These are phyloP conservation scores for Vandiemenella viatica DNA, from an alignment of 2,888 invertebrate genomes.

Conservation along the genomic window DNA sequence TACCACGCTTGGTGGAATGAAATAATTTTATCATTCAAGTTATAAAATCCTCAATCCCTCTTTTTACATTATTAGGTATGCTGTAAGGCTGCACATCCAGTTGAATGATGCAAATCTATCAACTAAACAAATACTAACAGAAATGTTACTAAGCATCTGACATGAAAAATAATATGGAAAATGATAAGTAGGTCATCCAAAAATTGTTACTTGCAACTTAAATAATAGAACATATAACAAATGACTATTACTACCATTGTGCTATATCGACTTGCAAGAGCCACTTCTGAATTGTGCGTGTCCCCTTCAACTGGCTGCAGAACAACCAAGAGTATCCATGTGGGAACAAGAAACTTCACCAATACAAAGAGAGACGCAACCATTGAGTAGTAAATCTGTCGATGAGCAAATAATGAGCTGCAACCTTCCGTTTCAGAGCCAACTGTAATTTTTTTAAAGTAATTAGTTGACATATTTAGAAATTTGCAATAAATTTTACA, in stretches of 20 bases:
- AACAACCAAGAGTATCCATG: constrained; percentile 24
- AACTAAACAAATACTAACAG: no score
- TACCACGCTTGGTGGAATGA: no score
- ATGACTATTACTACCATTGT: constrained; percentile 19
- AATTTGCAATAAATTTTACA: neutral
- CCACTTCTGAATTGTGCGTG: constrained; percentile 24
- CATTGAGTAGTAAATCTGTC: constrained; percentile 29
- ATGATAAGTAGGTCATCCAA: no score
- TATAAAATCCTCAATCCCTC: no score
- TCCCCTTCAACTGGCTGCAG: constrained; percentile 24
- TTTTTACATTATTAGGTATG: no score
- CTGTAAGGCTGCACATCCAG: no score
- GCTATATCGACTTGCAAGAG: constrained; percentile 24
- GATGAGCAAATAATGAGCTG: constrained; percentile 28
- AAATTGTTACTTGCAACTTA: no score
- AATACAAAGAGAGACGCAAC: constrained; percentile 19
- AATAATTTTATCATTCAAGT: no score
- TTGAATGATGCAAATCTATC: no score
- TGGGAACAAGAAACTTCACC: constrained; percentile 24
- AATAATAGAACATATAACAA: no score
- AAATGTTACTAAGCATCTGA: no score
- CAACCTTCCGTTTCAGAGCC: constrained; percentile 27
- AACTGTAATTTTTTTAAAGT: constrained; percentile 20
- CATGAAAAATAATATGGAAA: no score
- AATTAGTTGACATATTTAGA: neutral